Base-by-base conservation (phyloP, 1,140 invertebrate genomes). In the Temnothorax nylanderi region DNA sequence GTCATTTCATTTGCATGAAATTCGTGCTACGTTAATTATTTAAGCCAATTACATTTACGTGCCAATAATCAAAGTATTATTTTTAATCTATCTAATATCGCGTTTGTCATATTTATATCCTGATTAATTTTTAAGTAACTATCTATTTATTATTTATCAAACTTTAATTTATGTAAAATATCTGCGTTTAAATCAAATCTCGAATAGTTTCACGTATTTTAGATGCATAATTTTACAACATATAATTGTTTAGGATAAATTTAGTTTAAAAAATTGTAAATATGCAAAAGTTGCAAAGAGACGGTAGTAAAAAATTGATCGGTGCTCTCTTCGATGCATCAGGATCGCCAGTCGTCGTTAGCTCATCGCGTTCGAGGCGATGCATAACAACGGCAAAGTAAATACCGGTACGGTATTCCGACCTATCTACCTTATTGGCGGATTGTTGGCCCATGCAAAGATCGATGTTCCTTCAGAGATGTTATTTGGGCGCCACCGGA, bases 381-480 rank as follows among this genome's bases (percentile, higher is more conserved):
- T 60, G 32, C 32, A 62, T 75, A 84, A 84, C 67, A 82, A 82
- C 69, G 32, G 7, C 41, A 75, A 75, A 74, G 80, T 84, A 84
- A 84, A 84, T 54, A 84, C 7, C 26, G 44, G 41, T 41, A 18
- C 54, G 8, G 21, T 26, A 41, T 21, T 87, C 18, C 32, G 44
- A 84, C 58, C 89, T 89, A 87, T 81, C 58, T 41, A 54, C 8
- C 34, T 69, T 77, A 80, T 80, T 80, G 85, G 76, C 64, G 76
- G 8, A 86, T 86, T 85, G 86, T 90, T 90, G 88, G 60, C 60
- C 71, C 72, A 54, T 65, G 74, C 77, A 74, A 67, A 65, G 89
- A 78, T 89, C 89, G 88, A 89, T 85, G 80, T 67, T 81, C 62
- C 86, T 87, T 85, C 80, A 56, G 72, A 90, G 88, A 90, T 81